A percentile compares a stretch with the other conserved stretches of the same genome.
Evolutionary conservation across 2,113 vertebrate species (phyloP).

Genomic region (Ictalurus punctatus): DNA sequence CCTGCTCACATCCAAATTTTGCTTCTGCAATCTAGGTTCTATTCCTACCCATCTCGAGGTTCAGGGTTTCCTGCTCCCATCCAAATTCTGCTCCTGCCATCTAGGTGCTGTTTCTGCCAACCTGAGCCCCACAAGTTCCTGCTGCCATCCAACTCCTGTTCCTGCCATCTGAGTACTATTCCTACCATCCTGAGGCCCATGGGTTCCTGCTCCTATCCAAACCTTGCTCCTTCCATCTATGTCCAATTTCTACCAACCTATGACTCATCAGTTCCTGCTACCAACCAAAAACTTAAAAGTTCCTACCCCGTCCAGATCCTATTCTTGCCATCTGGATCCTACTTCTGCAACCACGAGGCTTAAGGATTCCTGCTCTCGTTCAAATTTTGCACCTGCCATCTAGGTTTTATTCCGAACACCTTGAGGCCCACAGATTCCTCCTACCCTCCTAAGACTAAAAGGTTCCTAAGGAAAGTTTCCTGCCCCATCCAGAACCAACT

Average conservation of each 20-base stretch:
- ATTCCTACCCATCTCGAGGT: neutral
- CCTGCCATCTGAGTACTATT: conserved; percentile 1
- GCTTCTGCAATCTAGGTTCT: neutral
- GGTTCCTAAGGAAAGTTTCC: neutral
- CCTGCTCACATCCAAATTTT: neutral
- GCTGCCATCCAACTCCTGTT: neutral
- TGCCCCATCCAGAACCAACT: neutral
- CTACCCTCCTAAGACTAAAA: neutral
- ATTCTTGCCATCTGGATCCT: neutral
- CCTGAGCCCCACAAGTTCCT: neutral
- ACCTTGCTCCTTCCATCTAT: neutral
- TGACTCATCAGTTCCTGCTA: neutral
- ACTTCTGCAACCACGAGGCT: neutral
- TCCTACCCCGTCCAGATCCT: neutral
- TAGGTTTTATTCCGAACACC: neutral
- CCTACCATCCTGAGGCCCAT: neutral
- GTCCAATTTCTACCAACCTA: neutral
- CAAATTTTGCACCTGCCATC: neutral
- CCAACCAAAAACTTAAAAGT: neutral
- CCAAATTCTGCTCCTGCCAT: neutral
- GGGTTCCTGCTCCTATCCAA: neutral
- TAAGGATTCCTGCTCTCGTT: neutral
- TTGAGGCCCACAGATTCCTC: neutral
- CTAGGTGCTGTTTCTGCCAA: neutral
- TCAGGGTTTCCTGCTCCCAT: neutral